Conservation (phyloP, 2,888 invertebrate species). For the Drosophila kanekoi region DNA sequence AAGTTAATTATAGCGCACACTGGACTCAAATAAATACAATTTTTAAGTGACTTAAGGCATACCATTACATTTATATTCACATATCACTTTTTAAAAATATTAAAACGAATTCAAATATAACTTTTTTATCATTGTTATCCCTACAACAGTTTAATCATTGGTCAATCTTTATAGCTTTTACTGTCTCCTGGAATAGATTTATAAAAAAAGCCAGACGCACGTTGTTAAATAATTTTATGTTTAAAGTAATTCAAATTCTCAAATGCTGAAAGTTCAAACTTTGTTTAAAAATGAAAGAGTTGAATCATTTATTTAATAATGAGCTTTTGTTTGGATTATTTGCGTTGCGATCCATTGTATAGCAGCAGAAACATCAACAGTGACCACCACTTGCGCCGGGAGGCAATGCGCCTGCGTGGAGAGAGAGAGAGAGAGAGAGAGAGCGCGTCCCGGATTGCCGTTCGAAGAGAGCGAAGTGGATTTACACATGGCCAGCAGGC, state of each 20-base stretch:
- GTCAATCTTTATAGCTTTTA: background rate
- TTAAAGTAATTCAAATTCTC: too few species aligned
- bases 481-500: constrained; percentile 32
- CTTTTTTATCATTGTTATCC: too few species aligned
- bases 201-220: background rate
- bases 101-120: too few species aligned
- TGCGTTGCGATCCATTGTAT: constrained; percentile 21
- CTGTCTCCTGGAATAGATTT: too few species aligned
- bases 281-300: too few species aligned
- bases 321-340: background rate
- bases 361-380: constrained; percentile 43
- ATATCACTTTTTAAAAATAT: too few species aligned
- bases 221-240: too few species aligned
- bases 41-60: too few species aligned
- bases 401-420: constrained; percentile 51
- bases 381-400: constrained; percentile 69
- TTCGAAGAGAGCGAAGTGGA: constrained; percentile 12
- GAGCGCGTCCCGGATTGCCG: constrained; percentile 62
- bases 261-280: too few species aligned
- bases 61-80: too few species aligned
- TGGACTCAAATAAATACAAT: constrained; percentile 41
- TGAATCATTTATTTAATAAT: too few species aligned
- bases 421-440: constrained; percentile 54
- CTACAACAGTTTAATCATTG: too few species aligned
- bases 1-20: constrained; percentile 23